A percentile compares a stretch with the other conserved stretches of the same genome.
Conservation (phyloP, 2,113 vertebrate species). For the Rafetus swinhoei region DNA sequence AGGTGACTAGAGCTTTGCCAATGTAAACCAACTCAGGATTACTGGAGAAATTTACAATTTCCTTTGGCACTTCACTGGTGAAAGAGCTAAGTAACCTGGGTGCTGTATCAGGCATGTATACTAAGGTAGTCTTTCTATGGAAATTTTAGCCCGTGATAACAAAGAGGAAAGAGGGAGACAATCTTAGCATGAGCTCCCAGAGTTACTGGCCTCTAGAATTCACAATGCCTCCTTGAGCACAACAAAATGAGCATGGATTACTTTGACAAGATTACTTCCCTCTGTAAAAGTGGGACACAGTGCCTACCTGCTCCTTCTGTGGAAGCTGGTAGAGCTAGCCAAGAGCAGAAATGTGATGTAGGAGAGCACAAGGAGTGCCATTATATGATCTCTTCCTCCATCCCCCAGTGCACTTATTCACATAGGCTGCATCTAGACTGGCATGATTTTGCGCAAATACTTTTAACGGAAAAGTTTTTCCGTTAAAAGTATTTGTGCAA, state of each 20-base stretch:
- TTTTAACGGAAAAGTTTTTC: too few relatives aligned
- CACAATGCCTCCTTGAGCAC: rapidly evolving
- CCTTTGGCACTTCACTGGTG: not conserved
- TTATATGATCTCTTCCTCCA: not conserved
- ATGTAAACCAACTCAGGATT: not conserved
- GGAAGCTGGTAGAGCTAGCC: not conserved
- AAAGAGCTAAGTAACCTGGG: not conserved
- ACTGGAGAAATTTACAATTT: not conserved
- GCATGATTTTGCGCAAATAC: too few relatives aligned
- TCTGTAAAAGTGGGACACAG: not conserved
- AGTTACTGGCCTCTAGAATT: not conserved
- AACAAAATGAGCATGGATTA: not conserved
- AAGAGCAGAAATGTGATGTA: not conserved
- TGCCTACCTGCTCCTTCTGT: not conserved
- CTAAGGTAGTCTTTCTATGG: not conserved
- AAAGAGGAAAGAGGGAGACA: not conserved
- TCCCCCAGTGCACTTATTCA: not conserved
- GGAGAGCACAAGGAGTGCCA: not conserved
- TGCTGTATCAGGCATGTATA: not conserved
- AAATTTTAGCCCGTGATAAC: not conserved
- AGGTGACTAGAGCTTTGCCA: not conserved
- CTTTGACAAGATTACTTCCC: not conserved
- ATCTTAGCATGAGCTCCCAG: not conserved
- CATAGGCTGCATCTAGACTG: not conserved
- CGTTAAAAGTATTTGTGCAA: too few relatives aligned